Evolutionary conservation across 2,797 vertebrate species (phyloP), one percentile per base, ranked within the genome.

Genomic region (Pseudomugil tenellus): DNA sequence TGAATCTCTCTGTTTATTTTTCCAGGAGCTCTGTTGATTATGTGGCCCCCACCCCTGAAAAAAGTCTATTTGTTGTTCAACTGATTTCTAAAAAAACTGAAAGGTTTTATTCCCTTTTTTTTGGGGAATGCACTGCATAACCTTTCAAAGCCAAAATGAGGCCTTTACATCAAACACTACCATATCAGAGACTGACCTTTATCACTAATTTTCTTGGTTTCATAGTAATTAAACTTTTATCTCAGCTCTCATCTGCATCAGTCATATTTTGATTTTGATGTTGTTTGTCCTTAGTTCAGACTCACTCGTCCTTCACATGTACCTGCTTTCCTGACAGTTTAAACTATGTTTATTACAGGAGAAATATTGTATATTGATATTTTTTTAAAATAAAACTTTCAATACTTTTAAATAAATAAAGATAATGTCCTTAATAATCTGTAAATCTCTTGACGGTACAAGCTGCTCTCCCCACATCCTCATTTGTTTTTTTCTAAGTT

Each of bases 401-500:
- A n/a, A 6, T 11, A 3, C 11, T 21, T n/a, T 48, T 19, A 10
- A 23, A 31, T 31, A 9, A 34, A 6, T 19, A n/a, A 46, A 46
- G 17, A 46, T 8, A 35, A 35, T 12, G 13, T 35, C 5, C 32
- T 34, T 34, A 4, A 34, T 34, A 34, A 7, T 31, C 29, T 6
- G 3, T 31, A 31, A 31, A 1, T 39, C 3, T 39, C 16, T 41
- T 17, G 39, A 41, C 19, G 19, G 14, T 6, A 41, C 39, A 41
- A 17, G 39, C 12, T 39, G 41, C 37, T 66, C 19, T 67, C 29
- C 34, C 29, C 61, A 16, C 58, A 54, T 67, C 32, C 55, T 49
- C 60, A 11, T 76, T 65, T 1, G 16, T 34, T 58, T 54, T 62
- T 77, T 76, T 41, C 51, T 32, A 43, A 43, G 56, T 77, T 72